These are phyloP conservation scores for Chaetura pelagica DNA, from an alignment of 2,113 vertebrate species.

Conservation along the genomic window DNA sequence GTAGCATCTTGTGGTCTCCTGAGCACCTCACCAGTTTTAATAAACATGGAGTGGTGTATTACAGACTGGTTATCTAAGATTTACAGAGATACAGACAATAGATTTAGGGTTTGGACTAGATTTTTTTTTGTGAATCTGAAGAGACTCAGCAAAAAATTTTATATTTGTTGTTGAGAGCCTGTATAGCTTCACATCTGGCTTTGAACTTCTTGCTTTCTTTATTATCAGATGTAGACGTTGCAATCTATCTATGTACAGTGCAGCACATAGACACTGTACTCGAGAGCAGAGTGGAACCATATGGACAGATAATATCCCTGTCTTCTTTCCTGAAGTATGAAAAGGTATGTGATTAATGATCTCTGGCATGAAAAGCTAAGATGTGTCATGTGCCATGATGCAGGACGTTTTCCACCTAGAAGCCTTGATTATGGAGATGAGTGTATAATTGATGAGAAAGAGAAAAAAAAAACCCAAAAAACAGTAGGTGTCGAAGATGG, in stretches of 20 bases:
- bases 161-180: neutral
- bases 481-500: neutral
- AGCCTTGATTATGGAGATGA: neutral
- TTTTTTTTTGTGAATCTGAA: neutral
- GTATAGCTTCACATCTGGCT: neutral
- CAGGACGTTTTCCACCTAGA: neutral
- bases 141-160: neutral
- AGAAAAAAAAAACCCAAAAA: neutral
- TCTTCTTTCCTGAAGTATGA: neutral
- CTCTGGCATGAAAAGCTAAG: neutral
- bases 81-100: neutral
- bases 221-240: neutral
- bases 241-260: fast-evolving
- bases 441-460: neutral
- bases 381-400: neutral
- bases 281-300: neutral
- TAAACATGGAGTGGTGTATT: neutral
- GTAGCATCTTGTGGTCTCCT: neutral
- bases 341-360: neutral
- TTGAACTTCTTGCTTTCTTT: neutral
- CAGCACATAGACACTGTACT: neutral
- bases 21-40: neutral
- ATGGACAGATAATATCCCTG: neutral
- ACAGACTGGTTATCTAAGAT: neutral
- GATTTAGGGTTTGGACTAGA: neutral